Percentiles rank a stretch among this genome's conserved stretches.
Conservation (phyloP, 2,888 invertebrate genomes). For the Blastobasis adustella region DNA sequence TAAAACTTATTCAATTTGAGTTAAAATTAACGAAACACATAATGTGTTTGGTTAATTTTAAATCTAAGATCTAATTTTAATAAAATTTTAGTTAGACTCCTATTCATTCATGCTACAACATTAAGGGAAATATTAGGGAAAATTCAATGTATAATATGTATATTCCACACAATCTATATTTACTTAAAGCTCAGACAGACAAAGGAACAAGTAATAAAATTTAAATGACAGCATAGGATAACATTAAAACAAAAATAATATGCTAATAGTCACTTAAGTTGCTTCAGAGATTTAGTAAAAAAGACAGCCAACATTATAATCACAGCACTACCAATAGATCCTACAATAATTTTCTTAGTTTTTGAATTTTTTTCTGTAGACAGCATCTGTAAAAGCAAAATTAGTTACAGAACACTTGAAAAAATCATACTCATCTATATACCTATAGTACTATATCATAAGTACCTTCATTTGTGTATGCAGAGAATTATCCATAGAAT, state of each 20-base stretch:
- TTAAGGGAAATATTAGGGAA: too few relatives aligned
- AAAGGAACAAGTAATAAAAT: too few relatives aligned
- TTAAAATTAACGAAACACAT: too few relatives aligned
- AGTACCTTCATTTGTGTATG: slow-evolving; percentile 54
- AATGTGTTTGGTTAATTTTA: too few relatives aligned
- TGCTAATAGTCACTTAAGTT: slow-evolving; percentile 24
- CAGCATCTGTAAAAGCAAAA: slow-evolving; percentile 29
- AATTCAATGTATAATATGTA: too few relatives aligned
- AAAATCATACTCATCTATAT: neutral
- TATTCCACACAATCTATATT: too few relatives aligned
- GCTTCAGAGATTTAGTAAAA: slow-evolving; percentile 50
- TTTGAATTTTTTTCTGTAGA: slow-evolving; percentile 26
- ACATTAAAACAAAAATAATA: neutral
- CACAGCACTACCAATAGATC: slow-evolving; percentile 47
- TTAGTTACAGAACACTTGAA: neutral
- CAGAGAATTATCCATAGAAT: slow-evolving; percentile 55
- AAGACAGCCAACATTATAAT: slow-evolving; percentile 43
- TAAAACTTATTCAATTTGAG: too few relatives aligned
- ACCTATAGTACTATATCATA: neutral
- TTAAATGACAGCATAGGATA: neutral
- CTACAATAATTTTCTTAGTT: slow-evolving; percentile 54
- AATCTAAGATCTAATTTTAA: too few relatives aligned
- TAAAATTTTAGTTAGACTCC: too few relatives aligned
- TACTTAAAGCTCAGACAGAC: too few relatives aligned
- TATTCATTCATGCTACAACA: too few relatives aligned